phyloP scores from a whole-genome alignment of 2,888 invertebrate genomes.

The Athalia cordata region DNA sequence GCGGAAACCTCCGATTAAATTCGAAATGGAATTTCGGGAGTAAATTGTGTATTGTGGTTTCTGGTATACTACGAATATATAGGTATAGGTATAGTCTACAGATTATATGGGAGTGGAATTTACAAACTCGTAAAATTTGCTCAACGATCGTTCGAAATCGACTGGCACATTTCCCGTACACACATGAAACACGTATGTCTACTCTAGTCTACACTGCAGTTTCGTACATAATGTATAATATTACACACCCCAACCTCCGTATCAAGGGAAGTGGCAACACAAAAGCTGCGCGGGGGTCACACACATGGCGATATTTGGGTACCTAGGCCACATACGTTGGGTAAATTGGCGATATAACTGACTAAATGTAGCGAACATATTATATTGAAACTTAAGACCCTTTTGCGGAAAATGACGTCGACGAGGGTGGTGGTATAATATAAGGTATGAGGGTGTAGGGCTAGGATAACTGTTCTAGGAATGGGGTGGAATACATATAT shows the following conservation, averaged over 20 bases:
- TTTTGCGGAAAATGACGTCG: conserved; percentile 21
- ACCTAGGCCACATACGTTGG: not conserved
- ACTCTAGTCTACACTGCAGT: not conserved
- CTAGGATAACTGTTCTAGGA: not conserved
- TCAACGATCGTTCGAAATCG: conserved; percentile 15
- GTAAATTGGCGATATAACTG: not conserved
- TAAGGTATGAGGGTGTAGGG: conserved; percentile 13
- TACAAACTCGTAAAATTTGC: conserved; percentile 27
- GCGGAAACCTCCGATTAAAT: too few species aligned
- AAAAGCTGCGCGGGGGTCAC: too few species aligned
- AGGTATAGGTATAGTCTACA: not conserved
- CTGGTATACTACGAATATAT: not conserved
- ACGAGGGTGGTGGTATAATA: not conserved
- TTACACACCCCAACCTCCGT: too few species aligned
- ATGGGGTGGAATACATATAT: not conserved
- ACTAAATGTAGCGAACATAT: conserved; percentile 1
- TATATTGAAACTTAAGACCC: conserved; percentile 42
- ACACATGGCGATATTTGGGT: too few species aligned
- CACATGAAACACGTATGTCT: not conserved
- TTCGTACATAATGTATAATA: not conserved
- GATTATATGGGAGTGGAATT: not conserved
- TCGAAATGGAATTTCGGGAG: too few species aligned
- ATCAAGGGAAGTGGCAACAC: too few species aligned
- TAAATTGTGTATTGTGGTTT: too few species aligned
- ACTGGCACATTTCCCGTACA: conserved; percentile 11